Evolutionary conservation across 2,888 invertebrate species (phyloP), one percentile per base, ranked within the genome.

Genomic region (Antheraea assamensis): DNA sequence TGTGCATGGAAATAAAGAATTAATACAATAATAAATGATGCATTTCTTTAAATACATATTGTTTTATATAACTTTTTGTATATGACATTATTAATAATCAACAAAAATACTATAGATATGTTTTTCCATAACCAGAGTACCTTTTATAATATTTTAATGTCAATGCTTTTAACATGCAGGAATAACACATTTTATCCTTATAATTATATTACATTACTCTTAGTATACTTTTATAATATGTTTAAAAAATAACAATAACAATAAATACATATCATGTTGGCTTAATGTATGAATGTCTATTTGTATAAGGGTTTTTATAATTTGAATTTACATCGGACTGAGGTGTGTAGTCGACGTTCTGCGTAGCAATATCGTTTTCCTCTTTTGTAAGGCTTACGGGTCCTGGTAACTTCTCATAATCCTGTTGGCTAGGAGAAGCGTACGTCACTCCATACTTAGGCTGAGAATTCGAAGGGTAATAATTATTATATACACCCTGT

Each of bases 401-500:
- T 17, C 82, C 82, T 76, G 88, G 90, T 13, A 85, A 74, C 78
- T 91, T 93, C 5, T 92, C 92, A 75, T 91, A 92, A 68, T 93
- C 95, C 27, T 82, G 77, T 1, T 87, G 81, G 5, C 85, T 82
- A 42, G 87, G 82, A 2, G 87, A 79, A 2, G 84, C 79, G 73
- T 91, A 91, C 2, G 88, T 80, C 35, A 88, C 78, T 30, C 85
- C 88, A 73, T 92, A 91, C 75, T 92, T 93, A 0, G 87, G 84
- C 81, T 93, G 95, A 13, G 90, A 80, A 76, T 85, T 90, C 4
- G 88, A 80, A 31, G 92, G 92, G 76, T 92, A 91, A 73, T 93
- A 94, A 73, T 91, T 92, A 74, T 90, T 92, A 74, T 91, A 92
- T 31, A 93, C 85, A 70, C 86, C 89, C 77, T 92, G 93, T 0